phyloP scores from a whole-genome alignment of 2,113 vertebrate genomes.

The Phalacrocorax brasilianus region DNA sequence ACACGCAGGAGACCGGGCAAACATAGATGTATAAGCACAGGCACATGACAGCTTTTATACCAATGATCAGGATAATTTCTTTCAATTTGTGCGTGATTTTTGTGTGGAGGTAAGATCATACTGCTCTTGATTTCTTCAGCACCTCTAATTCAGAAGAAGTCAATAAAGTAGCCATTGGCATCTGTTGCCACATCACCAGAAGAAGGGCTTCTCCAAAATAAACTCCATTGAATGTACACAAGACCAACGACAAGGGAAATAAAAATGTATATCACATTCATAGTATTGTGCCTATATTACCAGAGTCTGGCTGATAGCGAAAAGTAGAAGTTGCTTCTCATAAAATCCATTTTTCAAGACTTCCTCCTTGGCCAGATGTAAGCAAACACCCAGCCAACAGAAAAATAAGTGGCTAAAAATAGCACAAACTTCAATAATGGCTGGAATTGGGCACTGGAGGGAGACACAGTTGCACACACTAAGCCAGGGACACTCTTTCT shows the following conservation, averaged over 20 bases:
- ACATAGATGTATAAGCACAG: neutral
- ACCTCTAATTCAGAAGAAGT: neutral
- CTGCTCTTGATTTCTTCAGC: neutral
- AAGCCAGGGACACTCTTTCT: neutral
- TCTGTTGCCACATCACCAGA: neutral
- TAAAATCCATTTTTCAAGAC: neutral
- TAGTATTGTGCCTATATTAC: neutral
- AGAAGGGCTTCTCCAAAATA: neutral
- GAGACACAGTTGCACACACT: conserved; percentile 16
- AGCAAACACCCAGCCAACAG: neutral
- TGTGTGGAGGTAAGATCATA: neutral
- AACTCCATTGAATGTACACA: neutral
- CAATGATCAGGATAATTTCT: neutral
- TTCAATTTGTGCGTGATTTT: neutral
- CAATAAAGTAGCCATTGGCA: neutral
- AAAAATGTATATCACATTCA: neutral
- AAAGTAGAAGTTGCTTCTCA: neutral
- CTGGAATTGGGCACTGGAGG: conserved; percentile 3
- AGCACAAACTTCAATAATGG: neutral
- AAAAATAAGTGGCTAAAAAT: neutral
- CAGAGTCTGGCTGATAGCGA: neutral
- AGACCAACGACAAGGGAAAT: neutral
- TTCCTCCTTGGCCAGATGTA: neutral
- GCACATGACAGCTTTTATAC: neutral
- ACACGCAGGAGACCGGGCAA: neutral